Evolutionary conservation across 2,888 invertebrate species (phyloP), one percentile per base, ranked within the genome.

Genomic region (Trisateles emortualis): DNA sequence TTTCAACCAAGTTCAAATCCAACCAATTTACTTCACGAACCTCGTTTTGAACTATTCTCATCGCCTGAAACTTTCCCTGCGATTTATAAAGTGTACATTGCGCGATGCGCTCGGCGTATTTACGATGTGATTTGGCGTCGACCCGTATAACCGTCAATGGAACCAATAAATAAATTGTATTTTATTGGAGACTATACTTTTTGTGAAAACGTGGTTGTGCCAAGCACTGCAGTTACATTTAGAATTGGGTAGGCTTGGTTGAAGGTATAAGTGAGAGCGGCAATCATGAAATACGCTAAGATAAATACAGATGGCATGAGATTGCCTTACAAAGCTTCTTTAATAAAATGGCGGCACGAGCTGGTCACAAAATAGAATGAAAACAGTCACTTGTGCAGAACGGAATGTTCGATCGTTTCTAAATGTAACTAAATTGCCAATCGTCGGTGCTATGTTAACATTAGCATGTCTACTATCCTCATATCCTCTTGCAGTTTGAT

Each of bases 121-220:
- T 64, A 62, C 49, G 59, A 53, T 44, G 47, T 58, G 59, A 71
- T 69, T 66, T 68, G 73, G 64, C 69, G 72, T 69, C 67, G 47
- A 60, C 63, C 63, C 68, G 75, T 72, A 81, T 78, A 74, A 78
- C 74, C 74, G 76, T 79, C 82, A 69, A 81, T 78, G 76, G 70
- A 65, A 70, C 71, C 76, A 79, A 83, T 80, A 79, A 86, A 84
- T 84, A 86, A 82, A 86, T 82, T 78, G 82, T 79, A 76, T 80
- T 83, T 77, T 79, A 78, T 80, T 74, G 66, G 70, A 72, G 64
- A 76, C 69, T 67, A 72, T 78, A 79, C 66, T 78, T 79, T 82
- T 82, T 81, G 72, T 76, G 67, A 72, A 64, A 50, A 52, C 63
- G 65, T 59, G 62, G 61, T 69, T 60, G 70, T 83, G 85, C 85